These are phyloP conservation scores for Epizoanthus ramosus DNA, from an alignment of 92 coral and sea anemone species.

Conservation along the genomic window DNA sequence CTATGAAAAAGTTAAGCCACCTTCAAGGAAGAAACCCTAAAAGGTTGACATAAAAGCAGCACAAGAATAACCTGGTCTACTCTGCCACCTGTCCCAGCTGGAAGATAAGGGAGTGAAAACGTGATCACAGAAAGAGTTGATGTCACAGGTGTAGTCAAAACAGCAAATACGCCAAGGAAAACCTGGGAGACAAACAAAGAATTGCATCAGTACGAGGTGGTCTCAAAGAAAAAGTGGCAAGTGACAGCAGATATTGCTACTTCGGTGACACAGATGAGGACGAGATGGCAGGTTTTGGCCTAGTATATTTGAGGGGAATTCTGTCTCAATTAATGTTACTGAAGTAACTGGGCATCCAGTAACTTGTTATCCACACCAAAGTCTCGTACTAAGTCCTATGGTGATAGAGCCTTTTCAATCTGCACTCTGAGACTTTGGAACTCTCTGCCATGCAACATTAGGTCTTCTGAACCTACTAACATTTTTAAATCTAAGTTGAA, in stretches of 20 bases:
- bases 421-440: too few relatives aligned
- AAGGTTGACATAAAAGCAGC: not conserved
- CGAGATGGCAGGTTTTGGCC: constrained; percentile 19
- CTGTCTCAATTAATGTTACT: constrained; percentile 19
- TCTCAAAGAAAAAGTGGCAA: constrained; percentile 12
- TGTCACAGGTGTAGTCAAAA: constrained; percentile 21
- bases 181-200: constrained; percentile 23
- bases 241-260: constrained; percentile 36
- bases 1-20: not conserved
- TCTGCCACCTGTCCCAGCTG: constrained; percentile 23
- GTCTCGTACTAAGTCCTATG: too few relatives aligned
- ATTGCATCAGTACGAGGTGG: constrained; percentile 10
- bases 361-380: too few relatives aligned
- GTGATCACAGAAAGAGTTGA: constrained; percentile 6
- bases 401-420: too few relatives aligned
- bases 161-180: not conserved
- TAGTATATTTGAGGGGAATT: constrained; percentile 20
- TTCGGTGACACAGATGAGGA: constrained; percentile 10
- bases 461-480: too few relatives aligned
- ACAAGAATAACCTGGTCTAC: constrained; percentile 12
- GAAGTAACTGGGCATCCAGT: constrained; percentile 19
- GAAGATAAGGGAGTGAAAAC: constrained; percentile 8
- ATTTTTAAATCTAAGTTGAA: too few relatives aligned
- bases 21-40: constrained; percentile 21
- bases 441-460: too few relatives aligned